Conservation (phyloP, 2,797 vertebrate species). For the Acanthopagrus latus region DNA sequence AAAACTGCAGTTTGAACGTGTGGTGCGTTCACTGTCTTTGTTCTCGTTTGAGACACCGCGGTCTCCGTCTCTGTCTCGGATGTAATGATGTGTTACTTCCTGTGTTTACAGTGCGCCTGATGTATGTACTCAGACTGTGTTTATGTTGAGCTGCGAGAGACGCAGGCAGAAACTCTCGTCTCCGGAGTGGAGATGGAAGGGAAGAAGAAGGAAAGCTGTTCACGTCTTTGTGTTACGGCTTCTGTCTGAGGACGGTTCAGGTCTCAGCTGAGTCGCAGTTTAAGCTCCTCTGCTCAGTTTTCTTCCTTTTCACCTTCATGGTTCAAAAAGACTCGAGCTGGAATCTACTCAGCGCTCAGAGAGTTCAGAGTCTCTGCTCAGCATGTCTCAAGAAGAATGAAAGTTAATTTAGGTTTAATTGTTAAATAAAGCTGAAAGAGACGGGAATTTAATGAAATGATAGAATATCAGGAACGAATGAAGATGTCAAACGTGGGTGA, state of each 20-base stretch:
- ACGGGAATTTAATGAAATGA: no score
- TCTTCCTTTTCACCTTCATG: neutral
- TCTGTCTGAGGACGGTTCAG: neutral
- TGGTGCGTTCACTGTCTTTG: constrained; percentile 25
- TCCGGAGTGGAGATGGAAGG: neutral
- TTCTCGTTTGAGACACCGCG: neutral
- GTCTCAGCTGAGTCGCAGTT: neutral
- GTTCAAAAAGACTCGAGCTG: neutral
- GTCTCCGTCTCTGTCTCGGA: constrained; percentile 37
- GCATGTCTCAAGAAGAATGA: neutral
- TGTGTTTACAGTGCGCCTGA: constrained; percentile 60
- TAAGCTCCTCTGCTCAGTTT: neutral
- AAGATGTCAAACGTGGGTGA: neutral
- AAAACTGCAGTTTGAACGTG: neutral
- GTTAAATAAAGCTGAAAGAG: neutral
- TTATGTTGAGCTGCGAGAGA: constrained; percentile 39
- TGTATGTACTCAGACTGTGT: constrained; percentile 53
- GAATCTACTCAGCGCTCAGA: neutral
- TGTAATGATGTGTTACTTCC: constrained; percentile 73
- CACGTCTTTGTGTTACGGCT: neutral
- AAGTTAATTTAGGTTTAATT: neutral
- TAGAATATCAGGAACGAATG: no score
- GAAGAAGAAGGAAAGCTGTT: constrained; percentile 7
- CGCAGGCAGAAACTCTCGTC: neutral
- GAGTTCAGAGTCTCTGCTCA: neutral